Evolutionary conservation across 2,797 vertebrate genomes (phyloP).

Genomic region (Ciconia nigra): DNA sequence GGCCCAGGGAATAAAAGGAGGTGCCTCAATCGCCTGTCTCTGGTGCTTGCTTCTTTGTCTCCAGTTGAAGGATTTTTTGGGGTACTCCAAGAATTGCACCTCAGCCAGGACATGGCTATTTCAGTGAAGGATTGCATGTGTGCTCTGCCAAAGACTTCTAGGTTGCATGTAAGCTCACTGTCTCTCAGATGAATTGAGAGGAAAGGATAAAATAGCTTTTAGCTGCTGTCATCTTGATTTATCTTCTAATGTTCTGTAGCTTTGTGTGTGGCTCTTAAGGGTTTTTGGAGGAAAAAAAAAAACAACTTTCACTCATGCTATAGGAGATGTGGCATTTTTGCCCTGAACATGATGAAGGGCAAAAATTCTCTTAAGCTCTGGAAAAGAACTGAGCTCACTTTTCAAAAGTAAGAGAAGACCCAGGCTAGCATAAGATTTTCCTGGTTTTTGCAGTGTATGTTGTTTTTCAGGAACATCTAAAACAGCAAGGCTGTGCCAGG

Average conservation of each 20-base stretch:
- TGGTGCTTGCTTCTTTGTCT: not conserved
- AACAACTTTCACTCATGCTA: not conserved
- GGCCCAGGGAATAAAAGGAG: not conserved
- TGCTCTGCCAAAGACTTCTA: not conserved
- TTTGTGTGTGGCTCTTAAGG: not conserved
- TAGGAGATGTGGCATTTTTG: not conserved
- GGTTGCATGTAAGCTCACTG: not conserved
- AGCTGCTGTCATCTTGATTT: not conserved
- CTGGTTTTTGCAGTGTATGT: not conserved
- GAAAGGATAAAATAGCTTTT: not conserved
- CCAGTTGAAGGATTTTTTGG: not conserved
- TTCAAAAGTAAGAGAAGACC: not conserved
- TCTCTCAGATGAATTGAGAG: not conserved
- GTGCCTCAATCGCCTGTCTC: not conserved
- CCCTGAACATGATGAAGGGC: not conserved
- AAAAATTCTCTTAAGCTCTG: not conserved
- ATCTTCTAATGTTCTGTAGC: not conserved
- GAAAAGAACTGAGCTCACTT: not conserved
- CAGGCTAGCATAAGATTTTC: not conserved
- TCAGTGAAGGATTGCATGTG: not conserved
- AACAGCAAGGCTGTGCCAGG: not conserved
- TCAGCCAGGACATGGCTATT: not conserved
- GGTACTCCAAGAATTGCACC: not conserved
- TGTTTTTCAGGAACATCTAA: not conserved
- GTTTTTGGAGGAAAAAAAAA: not conserved